Evolutionary conservation across 2,113 vertebrate species (phyloP).

Genomic region (Oceanodroma tethys): DNA sequence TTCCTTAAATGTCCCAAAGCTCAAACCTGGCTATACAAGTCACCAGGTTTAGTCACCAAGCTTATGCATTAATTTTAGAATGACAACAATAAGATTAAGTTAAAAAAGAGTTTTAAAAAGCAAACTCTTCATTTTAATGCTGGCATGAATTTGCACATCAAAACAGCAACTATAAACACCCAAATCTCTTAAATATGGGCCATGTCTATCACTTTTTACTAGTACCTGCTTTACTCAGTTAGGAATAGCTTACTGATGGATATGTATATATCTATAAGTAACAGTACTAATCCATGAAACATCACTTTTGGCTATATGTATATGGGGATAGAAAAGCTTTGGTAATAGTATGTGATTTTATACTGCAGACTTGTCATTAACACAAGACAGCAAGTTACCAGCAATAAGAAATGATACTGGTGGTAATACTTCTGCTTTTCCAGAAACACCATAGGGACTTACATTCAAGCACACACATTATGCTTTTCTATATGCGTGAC

Average conservation of each 20-base stretch:
- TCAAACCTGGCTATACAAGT: conserved; percentile 20
- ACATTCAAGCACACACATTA: conserved; percentile 51
- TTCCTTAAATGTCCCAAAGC: conserved; percentile 9
- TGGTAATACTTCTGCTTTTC: conserved; percentile 19
- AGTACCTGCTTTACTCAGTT: conserved; percentile 34
- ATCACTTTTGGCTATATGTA: conserved; percentile 39
- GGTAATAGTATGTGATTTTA: conserved; percentile 57
- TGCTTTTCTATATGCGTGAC: neutral
- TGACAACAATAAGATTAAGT: neutral
- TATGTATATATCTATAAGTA: neutral
- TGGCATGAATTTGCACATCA: conserved; percentile 34
- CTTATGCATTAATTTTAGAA: neutral
- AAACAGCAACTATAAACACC: conserved; percentile 42
- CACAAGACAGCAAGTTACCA: conserved; percentile 58
- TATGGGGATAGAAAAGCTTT: conserved; percentile 71
- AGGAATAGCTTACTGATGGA: conserved; percentile 8
- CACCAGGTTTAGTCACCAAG: conserved; percentile 18
- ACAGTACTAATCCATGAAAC: conserved; percentile 44
- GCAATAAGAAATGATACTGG: conserved; percentile 31
- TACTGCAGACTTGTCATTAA: conserved; percentile 49
- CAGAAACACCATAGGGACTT: conserved; percentile 23
- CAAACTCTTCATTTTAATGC: neutral
- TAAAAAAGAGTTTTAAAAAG: neutral
- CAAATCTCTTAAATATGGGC: conserved; percentile 13
- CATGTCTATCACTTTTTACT: conserved; percentile 2